Conservation (phyloP, 2,113 vertebrate species). For the Ifrita kowaldi region DNA sequence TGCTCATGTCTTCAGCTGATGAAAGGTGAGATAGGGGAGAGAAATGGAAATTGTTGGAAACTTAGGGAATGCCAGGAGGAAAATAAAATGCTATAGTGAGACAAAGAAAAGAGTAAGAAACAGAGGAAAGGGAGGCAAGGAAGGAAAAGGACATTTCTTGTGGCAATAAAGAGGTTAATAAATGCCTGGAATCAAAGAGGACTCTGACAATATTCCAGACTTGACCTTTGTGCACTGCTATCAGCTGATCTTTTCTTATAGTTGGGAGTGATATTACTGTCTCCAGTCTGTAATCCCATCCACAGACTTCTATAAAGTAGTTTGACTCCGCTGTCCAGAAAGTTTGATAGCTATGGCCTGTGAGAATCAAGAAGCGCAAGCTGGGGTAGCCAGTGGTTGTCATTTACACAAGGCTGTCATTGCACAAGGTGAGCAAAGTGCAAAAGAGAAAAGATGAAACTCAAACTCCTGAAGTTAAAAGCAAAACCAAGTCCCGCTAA, state of each 20-base stretch:
- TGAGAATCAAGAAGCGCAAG: not conserved
- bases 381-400: not conserved
- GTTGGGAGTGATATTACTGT: not conserved
- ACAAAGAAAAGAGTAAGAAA: not conserved
- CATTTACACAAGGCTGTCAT: not conserved
- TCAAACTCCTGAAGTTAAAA: not conserved
- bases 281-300: not conserved
- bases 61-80: not conserved
- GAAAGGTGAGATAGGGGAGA: not conserved
- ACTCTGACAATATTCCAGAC: not conserved
- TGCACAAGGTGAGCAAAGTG: not conserved
- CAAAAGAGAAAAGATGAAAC: not conserved
- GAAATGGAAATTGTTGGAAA: not conserved
- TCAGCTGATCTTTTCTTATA: not conserved
- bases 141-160: not conserved
- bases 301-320: not conserved
- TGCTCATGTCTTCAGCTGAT: not conserved
- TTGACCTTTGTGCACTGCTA: not conserved
- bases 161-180: not conserved
- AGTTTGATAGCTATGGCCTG: not conserved
- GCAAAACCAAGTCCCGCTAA: accelerated
- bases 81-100: not conserved
- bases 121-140: not conserved
- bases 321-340: not conserved
- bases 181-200: not conserved